phyloP scores from a whole-genome alignment of 2,113 vertebrate genomes.

The Phrynosoma platyrhinos region DNA sequence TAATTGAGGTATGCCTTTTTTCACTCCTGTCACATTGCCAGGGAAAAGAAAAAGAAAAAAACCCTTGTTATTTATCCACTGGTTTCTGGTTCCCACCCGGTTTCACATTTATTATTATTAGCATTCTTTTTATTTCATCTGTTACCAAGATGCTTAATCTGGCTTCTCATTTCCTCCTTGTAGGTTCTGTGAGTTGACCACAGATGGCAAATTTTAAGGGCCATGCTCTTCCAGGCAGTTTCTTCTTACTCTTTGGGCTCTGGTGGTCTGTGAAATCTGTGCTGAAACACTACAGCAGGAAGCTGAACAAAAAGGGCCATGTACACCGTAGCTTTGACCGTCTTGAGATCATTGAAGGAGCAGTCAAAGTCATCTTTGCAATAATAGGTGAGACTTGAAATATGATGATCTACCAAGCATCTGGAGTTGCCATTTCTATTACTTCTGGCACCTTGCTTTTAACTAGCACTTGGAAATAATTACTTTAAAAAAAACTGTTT shows the following conservation, averaged over 20 bases:
- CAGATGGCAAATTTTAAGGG: constrained; percentile 96
- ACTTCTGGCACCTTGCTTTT: not conserved
- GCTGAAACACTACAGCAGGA: constrained; percentile 79
- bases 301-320: constrained; percentile 58
- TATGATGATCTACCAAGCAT: not conserved
- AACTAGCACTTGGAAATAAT: not conserved
- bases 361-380: constrained; percentile 78
- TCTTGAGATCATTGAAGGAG: constrained; percentile 86
- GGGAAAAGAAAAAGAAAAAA: not conserved
- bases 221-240: constrained; percentile 91
- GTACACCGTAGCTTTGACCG: constrained; percentile 65
- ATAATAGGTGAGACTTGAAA: constrained; percentile 82
- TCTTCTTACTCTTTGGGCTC: constrained; percentile 90
- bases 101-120: no score
- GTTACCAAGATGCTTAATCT: not conserved
- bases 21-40: not conserved
- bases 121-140: not conserved
- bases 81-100: not conserved
- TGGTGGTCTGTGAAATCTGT: constrained; percentile 91
- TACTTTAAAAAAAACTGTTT: no score
- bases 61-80: not conserved
- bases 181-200: not conserved
- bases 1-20: no score
- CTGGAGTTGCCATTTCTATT: not conserved
- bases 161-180: constrained; percentile 1